phyloP scores from a whole-genome alignment of 2,888 invertebrate species.

The Dione vanillae region DNA sequence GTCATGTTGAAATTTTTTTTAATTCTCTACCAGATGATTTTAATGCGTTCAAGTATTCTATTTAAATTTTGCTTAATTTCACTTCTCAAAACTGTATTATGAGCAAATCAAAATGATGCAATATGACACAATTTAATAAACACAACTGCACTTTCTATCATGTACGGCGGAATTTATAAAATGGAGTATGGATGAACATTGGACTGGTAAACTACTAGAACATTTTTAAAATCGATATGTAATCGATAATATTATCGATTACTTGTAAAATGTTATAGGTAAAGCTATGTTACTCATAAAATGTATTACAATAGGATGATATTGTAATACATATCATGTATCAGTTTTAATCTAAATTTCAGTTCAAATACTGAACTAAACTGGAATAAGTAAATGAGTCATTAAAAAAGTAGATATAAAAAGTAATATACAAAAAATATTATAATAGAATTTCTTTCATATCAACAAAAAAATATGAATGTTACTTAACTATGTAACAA shows the following conservation, averaged over 20 bases:
- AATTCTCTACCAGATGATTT: conserved; percentile 1
- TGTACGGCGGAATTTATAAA: conserved; percentile 16
- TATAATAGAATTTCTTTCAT: background rate
- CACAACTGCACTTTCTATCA: conserved; percentile 12
- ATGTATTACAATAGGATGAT: no score
- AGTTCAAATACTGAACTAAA: no score
- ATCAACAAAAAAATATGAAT: no score
- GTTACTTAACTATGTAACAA: background rate
- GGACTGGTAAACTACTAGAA: conserved; percentile 25
- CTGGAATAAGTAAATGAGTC: no score
- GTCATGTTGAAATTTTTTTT: conserved; percentile 76
- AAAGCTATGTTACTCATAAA: no score
- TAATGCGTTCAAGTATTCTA: background rate
- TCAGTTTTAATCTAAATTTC: no score
- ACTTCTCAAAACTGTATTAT: conserved; percentile 16
- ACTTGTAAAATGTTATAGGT: background rate
- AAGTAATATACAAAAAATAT: no score
- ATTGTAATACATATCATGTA: no score
- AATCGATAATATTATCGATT: conserved; percentile 19
- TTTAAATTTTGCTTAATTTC: background rate
- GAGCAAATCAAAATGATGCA: conserved; percentile 27
- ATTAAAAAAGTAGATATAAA: no score
- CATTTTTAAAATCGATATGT: conserved; percentile 16
- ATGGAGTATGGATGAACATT: conserved; percentile 25
- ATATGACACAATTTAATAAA: conserved; percentile 23